Percentiles rank a stretch among this genome's conserved stretches.
These are phyloP conservation scores for Zapornia atra DNA, from an alignment of 2,113 vertebrate genomes.

Conservation along the genomic window DNA sequence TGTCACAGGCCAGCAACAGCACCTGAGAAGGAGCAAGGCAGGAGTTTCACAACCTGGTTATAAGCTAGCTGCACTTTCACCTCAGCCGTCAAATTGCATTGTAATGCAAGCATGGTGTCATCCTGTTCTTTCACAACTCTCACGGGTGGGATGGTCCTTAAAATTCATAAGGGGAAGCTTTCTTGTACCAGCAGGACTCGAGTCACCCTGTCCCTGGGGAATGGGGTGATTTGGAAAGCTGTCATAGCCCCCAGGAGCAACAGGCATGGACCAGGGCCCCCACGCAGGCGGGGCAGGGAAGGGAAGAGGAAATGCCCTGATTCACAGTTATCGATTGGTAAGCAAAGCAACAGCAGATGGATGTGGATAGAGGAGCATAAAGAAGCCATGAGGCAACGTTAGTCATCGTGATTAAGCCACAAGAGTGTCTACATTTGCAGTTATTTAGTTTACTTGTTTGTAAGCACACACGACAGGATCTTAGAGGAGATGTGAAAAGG, in stretches of 20 bases:
- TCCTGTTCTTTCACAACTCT: not conserved
- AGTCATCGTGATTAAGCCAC: conserved; percentile 32
- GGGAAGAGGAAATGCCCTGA: conserved; percentile 1
- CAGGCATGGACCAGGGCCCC: not conserved
- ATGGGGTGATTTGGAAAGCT: not conserved
- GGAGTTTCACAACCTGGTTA: not conserved
- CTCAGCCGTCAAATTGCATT: not conserved
- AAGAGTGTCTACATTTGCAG: not conserved
- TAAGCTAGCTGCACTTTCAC: not conserved
- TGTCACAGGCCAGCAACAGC: not conserved
- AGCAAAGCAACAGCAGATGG: conserved; percentile 39
- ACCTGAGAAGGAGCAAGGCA: not conserved
- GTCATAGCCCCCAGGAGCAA: not conserved
- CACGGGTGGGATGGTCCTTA: not conserved
- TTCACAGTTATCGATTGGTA: not conserved
- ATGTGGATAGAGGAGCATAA: not conserved
- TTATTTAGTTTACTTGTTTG: conserved; percentile 16
- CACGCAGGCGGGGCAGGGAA: not conserved
- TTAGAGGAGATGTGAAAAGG: not conserved
- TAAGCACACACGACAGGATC: not conserved
- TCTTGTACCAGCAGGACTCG: not conserved
- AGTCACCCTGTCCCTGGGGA: not conserved
- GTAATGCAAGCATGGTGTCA: not conserved
- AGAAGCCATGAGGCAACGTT: conserved; percentile 26
- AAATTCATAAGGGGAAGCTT: not conserved